Base-by-base conservation (phyloP, 64 coral and sea anemone genomes). In the Stichodactyla helianthus region DNA sequence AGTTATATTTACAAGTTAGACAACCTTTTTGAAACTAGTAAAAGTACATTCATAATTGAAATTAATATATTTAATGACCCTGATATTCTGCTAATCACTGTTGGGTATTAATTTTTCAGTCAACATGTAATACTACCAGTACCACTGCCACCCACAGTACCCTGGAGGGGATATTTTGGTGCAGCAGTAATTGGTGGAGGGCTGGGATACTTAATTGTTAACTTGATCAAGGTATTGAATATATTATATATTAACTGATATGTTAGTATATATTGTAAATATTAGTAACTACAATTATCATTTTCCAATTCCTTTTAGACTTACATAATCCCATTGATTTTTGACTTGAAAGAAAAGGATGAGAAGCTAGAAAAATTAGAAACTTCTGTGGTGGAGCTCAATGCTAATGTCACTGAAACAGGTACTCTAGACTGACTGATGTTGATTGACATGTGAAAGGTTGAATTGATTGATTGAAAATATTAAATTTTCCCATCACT, bases 131-230 rank as follows among this genome's bases (percentile, higher is more conserved):
- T 10, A 23, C 55, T 18, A n/a, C 53, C 23, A 19, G n/a, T 12
- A 23, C 89, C 51, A 16, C 88, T 85, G 31, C 91, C 81, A 62
- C 83, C 52, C 26, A 50, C 82, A 28, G 44, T 80, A 55, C 79
- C 89, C 16, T 95, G 94, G 94, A 85, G 79, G 55, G 85, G 90
- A 27, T 95, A 95, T 84, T 74, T 95, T 15, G 87, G 87, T 79
- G 87, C 90, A 83, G 94, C 90, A 11, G 68, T 95, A n/a, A 77
- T 95, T 50, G 94, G 94, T 25, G 94, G 94, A 83, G 85, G 94
- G 6, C 81, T 95, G 28, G 87, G 88, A 5, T 95, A 89, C 71
- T 77, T 92, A 14, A 22, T 95, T 10, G 87, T 89, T 87, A 89
- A 92, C 78, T 76, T 95, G 53, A 79, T 95, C n/a, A 95, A 95